Percentiles rank a stretch among this genome's conserved stretches.
phyloP scores from a whole-genome alignment of 1,140 invertebrate species.

The Drosophila sproati region DNA sequence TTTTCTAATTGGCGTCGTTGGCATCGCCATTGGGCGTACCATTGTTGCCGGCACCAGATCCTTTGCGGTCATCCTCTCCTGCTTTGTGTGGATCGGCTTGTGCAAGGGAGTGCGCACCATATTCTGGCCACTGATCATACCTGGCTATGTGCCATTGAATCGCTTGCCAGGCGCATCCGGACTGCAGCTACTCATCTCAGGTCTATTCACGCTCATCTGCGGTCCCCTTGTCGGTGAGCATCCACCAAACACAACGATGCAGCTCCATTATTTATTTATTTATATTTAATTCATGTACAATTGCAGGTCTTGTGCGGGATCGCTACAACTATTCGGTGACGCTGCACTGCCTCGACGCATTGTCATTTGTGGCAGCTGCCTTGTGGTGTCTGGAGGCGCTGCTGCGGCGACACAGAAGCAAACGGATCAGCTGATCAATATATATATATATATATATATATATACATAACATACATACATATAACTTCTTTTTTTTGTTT shows the following conservation, averaged over 20 bases:
- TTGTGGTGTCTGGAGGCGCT: slow-evolving; percentile 85
- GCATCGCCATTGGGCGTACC: slow-evolving; percentile 88
- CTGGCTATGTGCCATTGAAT: slow-evolving; percentile 87
- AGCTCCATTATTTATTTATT: too few species aligned
- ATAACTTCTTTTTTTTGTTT: not conserved
- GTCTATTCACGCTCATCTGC: slow-evolving; percentile 86
- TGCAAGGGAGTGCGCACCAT: slow-evolving; percentile 88
- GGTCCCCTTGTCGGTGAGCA: slow-evolving; percentile 87
- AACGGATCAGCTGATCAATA: slow-evolving; percentile 27
- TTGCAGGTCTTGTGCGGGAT: slow-evolving; percentile 87
- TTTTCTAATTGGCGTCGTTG: slow-evolving; percentile 88
- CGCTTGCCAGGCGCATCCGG: slow-evolving; percentile 88
- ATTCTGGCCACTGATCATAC: slow-evolving; percentile 88
- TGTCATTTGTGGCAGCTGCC: slow-evolving; percentile 87
- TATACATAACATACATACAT: too few species aligned
- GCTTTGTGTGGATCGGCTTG: slow-evolving; percentile 87
- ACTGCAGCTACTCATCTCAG: slow-evolving; percentile 87
- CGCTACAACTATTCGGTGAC: slow-evolving; percentile 86
- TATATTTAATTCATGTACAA: too few species aligned
- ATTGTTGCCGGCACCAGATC: slow-evolving; percentile 85
- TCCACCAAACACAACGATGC: not conserved
- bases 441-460: not conserved
- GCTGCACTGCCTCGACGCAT: slow-evolving; percentile 87
- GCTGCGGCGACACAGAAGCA: slow-evolving; percentile 58
- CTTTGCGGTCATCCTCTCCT: slow-evolving; percentile 84